Base-by-base conservation (phyloP, 2,888 invertebrate genomes). In the Loripinus fragilis region DNA sequence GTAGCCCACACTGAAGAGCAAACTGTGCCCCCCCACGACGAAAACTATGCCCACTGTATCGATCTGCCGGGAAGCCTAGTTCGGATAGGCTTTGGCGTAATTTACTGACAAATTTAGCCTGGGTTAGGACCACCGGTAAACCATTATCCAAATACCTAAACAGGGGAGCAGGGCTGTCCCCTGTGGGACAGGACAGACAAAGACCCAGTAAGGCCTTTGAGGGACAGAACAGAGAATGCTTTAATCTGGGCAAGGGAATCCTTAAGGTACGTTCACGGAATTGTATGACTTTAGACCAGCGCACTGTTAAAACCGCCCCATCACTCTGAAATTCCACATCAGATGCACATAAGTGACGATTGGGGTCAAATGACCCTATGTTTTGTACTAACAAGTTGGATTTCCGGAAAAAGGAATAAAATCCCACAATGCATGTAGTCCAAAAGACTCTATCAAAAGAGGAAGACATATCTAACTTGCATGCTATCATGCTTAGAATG, bases 391-490 rank as follows among this genome's bases (percentile, higher is more conserved):
- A n/a, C 8, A 50, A 20, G 23, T 50, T 50, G n/a, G 50, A 50
- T n/a, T 50, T 50, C 7, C 50, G 50, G n/a, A 50, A 50, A n/a
- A 50, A 50, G 50, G 50, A 50, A 50, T 50, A 50, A 50, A 50
- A 50, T 8, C 17, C 50, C 5, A 50, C 50, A 50, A 50, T 50
- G 50, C 50, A 50, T 12, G 50, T n/a, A 50, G 50, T 50, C 50
- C 50, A 50, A 50, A 50, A 50, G 7, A 50, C 50, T 50, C 50
- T 50, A 50, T 50, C 50, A 50, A 50, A 50, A n/a, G 50, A 50
- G 50, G 5, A 20, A n/a, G 50, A 50, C 50, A 50, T 50, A 50
- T 50, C 50, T 50, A 50, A n/a, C 23, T 20, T 50, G 20, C 12
- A 12, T 50, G n/a, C 50, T n/a, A 50, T 7, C 23, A 50, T n/a